phyloP scores from a whole-genome alignment of 2,113 vertebrate genomes.

The Equus quagga region DNA sequence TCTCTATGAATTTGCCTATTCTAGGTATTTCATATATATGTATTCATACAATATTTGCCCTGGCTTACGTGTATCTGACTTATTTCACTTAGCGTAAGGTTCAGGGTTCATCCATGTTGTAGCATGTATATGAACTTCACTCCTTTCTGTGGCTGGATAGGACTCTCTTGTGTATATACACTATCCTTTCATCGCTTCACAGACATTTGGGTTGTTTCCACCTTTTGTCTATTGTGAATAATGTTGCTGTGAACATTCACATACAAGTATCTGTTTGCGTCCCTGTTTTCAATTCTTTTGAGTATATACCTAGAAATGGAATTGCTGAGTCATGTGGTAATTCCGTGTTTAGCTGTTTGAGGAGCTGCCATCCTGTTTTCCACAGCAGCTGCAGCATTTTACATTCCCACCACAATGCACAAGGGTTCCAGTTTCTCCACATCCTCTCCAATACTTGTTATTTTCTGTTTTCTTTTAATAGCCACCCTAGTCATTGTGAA shows the following conservation, averaged over 20 bases:
- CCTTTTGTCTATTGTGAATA: neutral
- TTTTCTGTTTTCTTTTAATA: neutral
- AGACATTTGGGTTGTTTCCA: neutral
- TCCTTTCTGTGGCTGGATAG: neutral
- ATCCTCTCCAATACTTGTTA: neutral
- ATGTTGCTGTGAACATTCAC: neutral
- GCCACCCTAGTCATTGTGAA: neutral
- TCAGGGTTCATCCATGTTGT: neutral
- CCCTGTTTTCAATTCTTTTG: constrained; percentile 9
- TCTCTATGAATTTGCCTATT: neutral
- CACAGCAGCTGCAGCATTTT: neutral
- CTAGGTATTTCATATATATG: neutral
- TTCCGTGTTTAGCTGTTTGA: neutral
- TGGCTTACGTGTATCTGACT: constrained; percentile 1
- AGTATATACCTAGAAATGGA: neutral
- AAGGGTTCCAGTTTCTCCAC: neutral
- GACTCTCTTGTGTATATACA: neutral
- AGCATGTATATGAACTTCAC: neutral
- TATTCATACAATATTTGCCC: constrained; percentile 1
- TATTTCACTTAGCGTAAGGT: constrained; percentile 21
- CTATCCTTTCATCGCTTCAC: neutral
- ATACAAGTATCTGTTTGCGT: neutral
- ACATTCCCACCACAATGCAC: neutral
- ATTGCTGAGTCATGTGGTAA: neutral
- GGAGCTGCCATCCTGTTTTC: neutral